Conservation (phyloP, 2,888 invertebrate species). For the Dysmachus trigonus region DNA sequence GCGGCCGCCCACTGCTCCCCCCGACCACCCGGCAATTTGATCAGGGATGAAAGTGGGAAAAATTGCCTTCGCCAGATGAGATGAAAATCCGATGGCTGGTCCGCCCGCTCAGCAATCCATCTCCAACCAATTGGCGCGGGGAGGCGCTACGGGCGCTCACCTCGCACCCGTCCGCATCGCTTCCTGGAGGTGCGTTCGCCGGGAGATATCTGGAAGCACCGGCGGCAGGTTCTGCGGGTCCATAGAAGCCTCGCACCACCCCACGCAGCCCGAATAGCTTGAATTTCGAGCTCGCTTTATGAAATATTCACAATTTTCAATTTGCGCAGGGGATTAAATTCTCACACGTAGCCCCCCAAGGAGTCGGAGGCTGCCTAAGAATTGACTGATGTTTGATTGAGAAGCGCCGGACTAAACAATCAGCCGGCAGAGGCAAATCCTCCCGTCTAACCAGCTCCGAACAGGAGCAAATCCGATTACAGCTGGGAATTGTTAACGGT, state of each 20-base stretch:
- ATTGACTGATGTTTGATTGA: slow-evolving; percentile 20
- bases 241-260: not conserved
- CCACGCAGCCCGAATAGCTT: not conserved
- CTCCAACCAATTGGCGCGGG: slow-evolving; percentile 36
- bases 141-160: not conserved
- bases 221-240: not conserved
- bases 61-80: slow-evolving; percentile 35
- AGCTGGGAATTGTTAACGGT: slow-evolving; percentile 35
- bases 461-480: slow-evolving; percentile 17
- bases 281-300: slow-evolving; percentile 25
- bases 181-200: not conserved
- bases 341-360: slow-evolving; percentile 5
- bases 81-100: slow-evolving; percentile 10
- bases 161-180: not conserved
- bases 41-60: slow-evolving; percentile 23
- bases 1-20: slow-evolving; percentile 14
- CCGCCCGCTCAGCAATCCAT: slow-evolving; percentile 11
- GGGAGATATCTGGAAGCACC: not conserved
- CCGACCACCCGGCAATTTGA: not conserved
- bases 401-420: slow-evolving; percentile 9
- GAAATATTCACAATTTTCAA: slow-evolving; percentile 35
- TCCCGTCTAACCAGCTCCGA: not conserved
- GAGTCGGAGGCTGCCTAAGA: not conserved
- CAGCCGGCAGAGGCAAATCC: not conserved
- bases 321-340: slow-evolving; percentile 30